Conservation (phyloP, 2,888 invertebrate species). For the Xestia c-nigrum region DNA sequence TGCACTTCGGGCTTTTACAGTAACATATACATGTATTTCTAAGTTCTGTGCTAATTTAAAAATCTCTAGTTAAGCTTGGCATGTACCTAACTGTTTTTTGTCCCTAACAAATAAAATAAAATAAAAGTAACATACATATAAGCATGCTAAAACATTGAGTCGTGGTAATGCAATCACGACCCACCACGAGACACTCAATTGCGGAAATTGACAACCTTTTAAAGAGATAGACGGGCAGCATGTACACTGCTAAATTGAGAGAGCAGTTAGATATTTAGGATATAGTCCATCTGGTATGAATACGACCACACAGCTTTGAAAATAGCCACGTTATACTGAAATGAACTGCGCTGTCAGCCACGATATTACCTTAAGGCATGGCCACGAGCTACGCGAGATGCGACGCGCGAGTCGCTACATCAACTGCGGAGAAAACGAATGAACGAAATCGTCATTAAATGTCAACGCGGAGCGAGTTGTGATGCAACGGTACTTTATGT, state of each 20-base stretch:
- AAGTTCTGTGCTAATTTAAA: too few species aligned
- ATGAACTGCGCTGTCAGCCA: neutral
- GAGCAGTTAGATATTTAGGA: too few species aligned
- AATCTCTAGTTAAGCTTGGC: too few species aligned
- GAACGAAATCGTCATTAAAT: neutral
- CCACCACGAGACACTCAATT: neutral
- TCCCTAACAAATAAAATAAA: too few species aligned
- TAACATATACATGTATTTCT: too few species aligned
- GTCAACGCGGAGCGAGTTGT: neutral
- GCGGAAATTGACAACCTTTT: slow-evolving; percentile 5
- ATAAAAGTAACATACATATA: too few species aligned
- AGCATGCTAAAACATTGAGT: too few species aligned
- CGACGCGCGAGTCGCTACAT: neutral
- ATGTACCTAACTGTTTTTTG: too few species aligned
- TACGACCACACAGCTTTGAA: neutral
- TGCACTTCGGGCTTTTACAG: too few species aligned
- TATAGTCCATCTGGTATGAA: neutral
- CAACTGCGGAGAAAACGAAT: neutral
- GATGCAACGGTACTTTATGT: neutral
- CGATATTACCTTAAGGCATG: too few species aligned
- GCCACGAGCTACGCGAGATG: neutral
- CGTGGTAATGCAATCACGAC: neutral
- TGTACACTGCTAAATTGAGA: slow-evolving; percentile 1
- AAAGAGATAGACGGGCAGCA: neutral
- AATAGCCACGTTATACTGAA: neutral